Conservation (phyloP, 2,113 vertebrate species). For the Marcusenius ussheri region DNA sequence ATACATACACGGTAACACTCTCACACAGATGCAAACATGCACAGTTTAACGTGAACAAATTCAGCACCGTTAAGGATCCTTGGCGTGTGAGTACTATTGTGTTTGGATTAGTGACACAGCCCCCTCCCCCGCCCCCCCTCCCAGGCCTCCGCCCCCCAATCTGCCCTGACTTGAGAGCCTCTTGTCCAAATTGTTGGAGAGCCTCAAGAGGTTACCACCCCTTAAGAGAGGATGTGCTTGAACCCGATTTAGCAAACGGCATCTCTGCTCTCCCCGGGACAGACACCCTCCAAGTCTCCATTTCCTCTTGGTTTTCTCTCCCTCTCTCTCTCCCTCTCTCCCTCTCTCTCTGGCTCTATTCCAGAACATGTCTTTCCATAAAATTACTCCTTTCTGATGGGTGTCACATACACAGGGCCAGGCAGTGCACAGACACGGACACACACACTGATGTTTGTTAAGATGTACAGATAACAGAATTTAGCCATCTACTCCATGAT, state of each 20-base stretch:
- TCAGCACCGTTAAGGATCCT: not conserved
- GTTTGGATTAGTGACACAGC: constrained; percentile 70
- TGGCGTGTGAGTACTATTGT: constrained; percentile 54
- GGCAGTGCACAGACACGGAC: not conserved
- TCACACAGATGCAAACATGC: not conserved
- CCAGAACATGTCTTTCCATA: not conserved
- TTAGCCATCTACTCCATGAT: not conserved
- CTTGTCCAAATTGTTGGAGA: constrained; percentile 69
- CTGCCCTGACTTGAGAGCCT: constrained; percentile 58
- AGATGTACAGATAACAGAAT: not conserved
- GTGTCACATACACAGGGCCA: not conserved
- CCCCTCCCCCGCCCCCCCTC: constrained; percentile 48
- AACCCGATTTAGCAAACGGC: constrained; percentile 59
- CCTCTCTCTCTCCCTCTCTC: not conserved
- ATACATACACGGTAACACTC: not conserved
- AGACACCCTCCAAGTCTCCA: not conserved
- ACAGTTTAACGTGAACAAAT: not conserved
- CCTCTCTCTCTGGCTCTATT: not conserved
- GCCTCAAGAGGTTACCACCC: constrained; percentile 68
- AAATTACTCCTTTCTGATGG: not conserved
- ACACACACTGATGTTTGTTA: not conserved
- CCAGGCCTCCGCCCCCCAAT: not conserved
- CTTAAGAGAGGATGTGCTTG: constrained; percentile 66
- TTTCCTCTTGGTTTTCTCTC: not conserved
- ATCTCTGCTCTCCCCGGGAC: constrained; percentile 41